A percentile compares a stretch with the other conserved stretches of the same genome.
phyloP scores from a whole-genome alignment of 2,113 vertebrate genomes.

The Chunga burmeisteri region DNA sequence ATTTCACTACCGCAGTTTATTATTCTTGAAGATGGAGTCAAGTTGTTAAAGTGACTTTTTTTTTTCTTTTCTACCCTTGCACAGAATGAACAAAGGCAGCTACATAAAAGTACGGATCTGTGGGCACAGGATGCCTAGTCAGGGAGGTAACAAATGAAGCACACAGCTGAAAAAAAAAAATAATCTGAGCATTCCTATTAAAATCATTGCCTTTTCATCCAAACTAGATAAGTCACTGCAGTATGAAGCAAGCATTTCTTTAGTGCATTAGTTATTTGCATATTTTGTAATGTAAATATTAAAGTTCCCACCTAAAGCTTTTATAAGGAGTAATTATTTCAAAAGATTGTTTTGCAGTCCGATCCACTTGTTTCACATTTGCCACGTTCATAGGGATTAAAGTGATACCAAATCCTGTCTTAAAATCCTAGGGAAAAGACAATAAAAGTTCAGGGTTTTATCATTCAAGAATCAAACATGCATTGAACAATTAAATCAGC shows the following conservation, averaged over 20 bases:
- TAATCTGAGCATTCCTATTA: neutral
- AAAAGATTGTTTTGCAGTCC: slow-evolving; percentile 81
- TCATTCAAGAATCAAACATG: neutral
- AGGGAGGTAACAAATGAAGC: neutral
- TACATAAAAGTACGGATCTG: neutral
- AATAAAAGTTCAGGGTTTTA: neutral
- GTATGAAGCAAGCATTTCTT: neutral
- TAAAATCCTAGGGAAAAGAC: slow-evolving; percentile 84
- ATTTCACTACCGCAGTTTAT: neutral
- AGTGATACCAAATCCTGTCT: slow-evolving; percentile 86
- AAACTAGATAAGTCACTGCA: neutral
- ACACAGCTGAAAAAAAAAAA: neutral
- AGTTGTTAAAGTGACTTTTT: neutral
- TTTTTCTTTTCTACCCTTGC: neutral
- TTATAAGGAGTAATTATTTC: slow-evolving; percentile 97
- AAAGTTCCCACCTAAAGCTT: slow-evolving; percentile 87
- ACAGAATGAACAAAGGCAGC: neutral
- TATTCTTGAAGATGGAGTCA: neutral
- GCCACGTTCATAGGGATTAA: slow-evolving; percentile 89
- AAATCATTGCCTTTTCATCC: neutral
- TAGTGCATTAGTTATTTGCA: neutral
- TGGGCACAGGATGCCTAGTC: neutral
- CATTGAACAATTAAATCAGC: neutral
- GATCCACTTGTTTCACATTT: slow-evolving; percentile 85
- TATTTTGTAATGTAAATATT: neutral